phyloP scores from a whole-genome alignment of 2,797 vertebrate genomes.

The Rhabdophis nuchalis region DNA sequence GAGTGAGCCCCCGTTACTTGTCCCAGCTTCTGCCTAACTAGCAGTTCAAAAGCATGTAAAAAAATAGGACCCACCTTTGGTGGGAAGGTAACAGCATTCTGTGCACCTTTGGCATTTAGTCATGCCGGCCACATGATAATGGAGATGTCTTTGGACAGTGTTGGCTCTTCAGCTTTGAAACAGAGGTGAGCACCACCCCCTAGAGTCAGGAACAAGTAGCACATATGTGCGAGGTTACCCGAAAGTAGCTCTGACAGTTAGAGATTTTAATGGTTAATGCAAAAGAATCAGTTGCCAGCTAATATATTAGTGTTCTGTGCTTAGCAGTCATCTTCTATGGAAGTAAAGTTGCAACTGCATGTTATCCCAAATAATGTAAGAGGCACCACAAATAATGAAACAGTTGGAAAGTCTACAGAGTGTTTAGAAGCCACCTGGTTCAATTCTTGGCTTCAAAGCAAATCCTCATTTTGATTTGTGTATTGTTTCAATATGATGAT shows the following conservation, averaged over 20 bases:
- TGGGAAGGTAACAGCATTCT: too few species aligned
- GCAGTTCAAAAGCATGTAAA: too few species aligned
- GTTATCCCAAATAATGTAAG: background rate
- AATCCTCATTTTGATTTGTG: background rate
- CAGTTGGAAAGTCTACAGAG: background rate
- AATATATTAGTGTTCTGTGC: background rate
- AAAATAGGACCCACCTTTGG: too few species aligned
- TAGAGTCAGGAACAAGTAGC: too few species aligned
- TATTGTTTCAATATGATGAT: background rate
- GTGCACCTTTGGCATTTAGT: too few species aligned
- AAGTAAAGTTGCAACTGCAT: background rate
- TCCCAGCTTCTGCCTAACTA: too few species aligned
- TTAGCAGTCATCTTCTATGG: background rate
- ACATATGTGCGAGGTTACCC: background rate
- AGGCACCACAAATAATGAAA: background rate
- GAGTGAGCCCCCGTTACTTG: too few species aligned
- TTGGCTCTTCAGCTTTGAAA: too few species aligned
- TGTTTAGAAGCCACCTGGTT: background rate
- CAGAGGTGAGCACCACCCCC: too few species aligned
- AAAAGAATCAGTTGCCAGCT: background rate
- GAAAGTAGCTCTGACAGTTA: background rate
- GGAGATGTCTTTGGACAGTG: too few species aligned
- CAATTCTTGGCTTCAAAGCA: background rate
- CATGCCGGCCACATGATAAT: too few species aligned
- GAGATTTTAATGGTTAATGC: background rate